Percentiles rank a stretch among this genome's conserved stretches.
Conservation (phyloP, 37 sponge, comb jelly and placozoan species). For the Ephydatia muelleri region DNA sequence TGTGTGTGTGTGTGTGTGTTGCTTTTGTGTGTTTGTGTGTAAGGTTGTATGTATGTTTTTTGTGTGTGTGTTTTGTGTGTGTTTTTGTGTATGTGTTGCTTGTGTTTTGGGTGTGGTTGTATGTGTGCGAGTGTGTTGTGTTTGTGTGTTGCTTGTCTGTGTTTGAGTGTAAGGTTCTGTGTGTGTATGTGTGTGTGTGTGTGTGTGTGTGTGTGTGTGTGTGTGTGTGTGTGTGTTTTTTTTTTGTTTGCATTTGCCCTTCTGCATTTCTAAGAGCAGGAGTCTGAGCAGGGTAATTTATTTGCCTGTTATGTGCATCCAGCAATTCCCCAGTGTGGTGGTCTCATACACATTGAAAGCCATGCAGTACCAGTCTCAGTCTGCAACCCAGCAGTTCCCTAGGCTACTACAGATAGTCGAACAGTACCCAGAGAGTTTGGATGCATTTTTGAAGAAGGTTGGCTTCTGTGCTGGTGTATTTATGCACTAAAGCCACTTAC, state of each 20-base stretch:
- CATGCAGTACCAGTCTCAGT: constrained; percentile 72
- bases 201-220: neutral
- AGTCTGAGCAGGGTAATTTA: too few relatives aligned
- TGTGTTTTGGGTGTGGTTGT: too few relatives aligned
- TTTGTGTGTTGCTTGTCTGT: too few relatives aligned
- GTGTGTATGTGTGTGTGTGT: neutral
- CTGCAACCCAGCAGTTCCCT: constrained; percentile 89
- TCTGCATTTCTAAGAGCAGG: too few relatives aligned
- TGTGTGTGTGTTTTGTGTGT: too few relatives aligned
- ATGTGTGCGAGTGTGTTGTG: too few relatives aligned
- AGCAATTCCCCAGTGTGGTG: constrained; percentile 84
- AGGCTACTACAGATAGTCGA: constrained; percentile 90
- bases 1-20: too few relatives aligned
- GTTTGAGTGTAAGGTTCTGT: too few relatives aligned
- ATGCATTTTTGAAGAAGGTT: constrained; percentile 77
- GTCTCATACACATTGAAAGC: constrained; percentile 74
- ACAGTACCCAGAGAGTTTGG: constrained; percentile 66
- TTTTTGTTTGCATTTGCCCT: neutral
- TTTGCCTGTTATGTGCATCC: neutral
- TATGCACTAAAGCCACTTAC: neutral
- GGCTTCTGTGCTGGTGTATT: neutral
- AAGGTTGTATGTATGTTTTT: too few relatives aligned
- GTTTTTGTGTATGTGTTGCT: too few relatives aligned
- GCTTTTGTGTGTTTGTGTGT: too few relatives aligned
- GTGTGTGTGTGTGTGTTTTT: too few relatives aligned